phyloP scores from a whole-genome alignment of 2,113 vertebrate species.

The Delphinus delphis region DNA sequence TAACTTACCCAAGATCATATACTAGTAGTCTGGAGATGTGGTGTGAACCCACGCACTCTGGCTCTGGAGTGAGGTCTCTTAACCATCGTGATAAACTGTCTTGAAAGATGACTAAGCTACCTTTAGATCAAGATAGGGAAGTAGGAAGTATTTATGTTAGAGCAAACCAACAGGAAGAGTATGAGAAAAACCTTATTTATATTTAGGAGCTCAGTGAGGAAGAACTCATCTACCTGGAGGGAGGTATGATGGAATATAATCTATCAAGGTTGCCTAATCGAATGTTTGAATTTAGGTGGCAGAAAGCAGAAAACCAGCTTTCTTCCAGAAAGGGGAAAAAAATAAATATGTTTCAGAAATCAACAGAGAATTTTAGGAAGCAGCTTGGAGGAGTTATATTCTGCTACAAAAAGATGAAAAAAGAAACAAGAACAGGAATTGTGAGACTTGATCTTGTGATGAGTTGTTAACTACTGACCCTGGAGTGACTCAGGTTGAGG shows the following conservation, averaged over 20 bases:
- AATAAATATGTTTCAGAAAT: background rate
- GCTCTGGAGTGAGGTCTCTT: background rate
- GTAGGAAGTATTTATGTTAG: background rate
- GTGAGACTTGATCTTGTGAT: background rate
- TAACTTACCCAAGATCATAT: background rate
- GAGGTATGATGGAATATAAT: background rate
- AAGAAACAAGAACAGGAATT: background rate
- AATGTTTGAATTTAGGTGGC: background rate
- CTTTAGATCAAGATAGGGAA: background rate
- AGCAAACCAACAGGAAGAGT: background rate
- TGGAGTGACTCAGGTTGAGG: background rate
- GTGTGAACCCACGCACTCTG: background rate
- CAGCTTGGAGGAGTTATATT: background rate
- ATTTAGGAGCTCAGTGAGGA: background rate
- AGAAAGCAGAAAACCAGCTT: background rate
- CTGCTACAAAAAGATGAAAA: background rate
- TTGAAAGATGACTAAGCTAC: background rate
- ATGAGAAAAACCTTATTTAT: background rate
- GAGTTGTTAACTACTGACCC: background rate
- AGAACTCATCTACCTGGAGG: background rate
- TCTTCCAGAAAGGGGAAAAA: background rate
- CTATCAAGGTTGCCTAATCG: background rate
- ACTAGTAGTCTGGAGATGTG: background rate
- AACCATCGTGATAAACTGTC: background rate
- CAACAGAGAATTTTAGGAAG: slow-evolving; percentile 4